A percentile compares a stretch with the other conserved stretches of the same genome.
These are phyloP conservation scores for Pedionomus torquatus DNA, from an alignment of 2,113 vertebrate species.

Conservation along the genomic window DNA sequence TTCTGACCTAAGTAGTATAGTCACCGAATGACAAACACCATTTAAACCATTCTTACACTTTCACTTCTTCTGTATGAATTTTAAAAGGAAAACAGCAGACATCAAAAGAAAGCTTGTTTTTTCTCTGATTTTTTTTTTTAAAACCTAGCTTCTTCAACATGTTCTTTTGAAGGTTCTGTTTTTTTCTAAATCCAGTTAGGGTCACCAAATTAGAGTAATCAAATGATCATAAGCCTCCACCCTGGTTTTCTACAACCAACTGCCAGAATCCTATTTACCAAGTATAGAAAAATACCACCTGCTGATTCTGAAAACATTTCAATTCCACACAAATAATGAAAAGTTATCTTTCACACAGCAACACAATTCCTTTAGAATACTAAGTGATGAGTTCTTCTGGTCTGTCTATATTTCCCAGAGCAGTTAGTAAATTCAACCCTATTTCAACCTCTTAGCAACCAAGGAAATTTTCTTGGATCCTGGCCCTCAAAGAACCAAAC, in stretches of 20 bases:
- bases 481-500: neutral
- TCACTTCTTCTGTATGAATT: neutral
- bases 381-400: neutral
- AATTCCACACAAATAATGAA: neutral
- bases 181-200: neutral
- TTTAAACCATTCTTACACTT: neutral
- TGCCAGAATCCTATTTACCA: neutral
- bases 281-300: neutral
- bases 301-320: neutral
- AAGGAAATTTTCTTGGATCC: neutral
- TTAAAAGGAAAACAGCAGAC: neutral
- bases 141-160: neutral
- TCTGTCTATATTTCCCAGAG: neutral
- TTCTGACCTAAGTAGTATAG: neutral
- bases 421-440: neutral
- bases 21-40: neutral
- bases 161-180: neutral
- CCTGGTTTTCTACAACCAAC: neutral
- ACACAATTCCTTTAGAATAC: neutral
- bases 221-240: neutral
- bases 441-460: neutral
- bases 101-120: neutral
- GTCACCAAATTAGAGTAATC: neutral
- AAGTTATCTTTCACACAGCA: neutral
- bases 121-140: neutral